A percentile compares a stretch with the other conserved stretches of the same genome.
Conservation (phyloP, 2,113 vertebrate genomes). For the Cryptoleucopteryx plumbea region DNA sequence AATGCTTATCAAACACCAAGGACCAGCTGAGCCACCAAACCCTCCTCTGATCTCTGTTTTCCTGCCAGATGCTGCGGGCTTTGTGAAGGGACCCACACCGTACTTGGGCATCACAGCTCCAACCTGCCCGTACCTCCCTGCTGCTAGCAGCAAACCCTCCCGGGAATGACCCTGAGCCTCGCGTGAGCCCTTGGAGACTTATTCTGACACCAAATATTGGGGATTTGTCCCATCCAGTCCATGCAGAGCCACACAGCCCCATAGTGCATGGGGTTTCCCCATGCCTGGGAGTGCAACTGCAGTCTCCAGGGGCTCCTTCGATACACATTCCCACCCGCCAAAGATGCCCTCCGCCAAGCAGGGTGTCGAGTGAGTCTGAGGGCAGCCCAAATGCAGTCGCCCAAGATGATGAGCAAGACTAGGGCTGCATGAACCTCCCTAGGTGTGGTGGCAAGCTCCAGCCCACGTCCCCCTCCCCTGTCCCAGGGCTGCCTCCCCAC, state of each 20-base stretch:
- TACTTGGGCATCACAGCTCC: not conserved
- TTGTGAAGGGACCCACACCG: fast-evolving
- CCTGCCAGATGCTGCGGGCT: fast-evolving
- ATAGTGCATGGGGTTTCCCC: fast-evolving
- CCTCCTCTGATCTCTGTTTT: not conserved
- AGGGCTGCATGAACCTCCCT: not conserved
- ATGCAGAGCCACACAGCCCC: not conserved
- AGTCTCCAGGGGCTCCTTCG: not conserved
- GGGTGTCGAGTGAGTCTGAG: not conserved
- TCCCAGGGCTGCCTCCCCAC: not conserved
- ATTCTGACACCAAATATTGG: not conserved
- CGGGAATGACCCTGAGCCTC: not conserved
- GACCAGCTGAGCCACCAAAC: not conserved
- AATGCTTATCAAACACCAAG: not conserved
- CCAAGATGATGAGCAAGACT: not conserved
- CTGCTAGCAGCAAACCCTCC: not conserved
- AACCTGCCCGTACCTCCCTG: not conserved
- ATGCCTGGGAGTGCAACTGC: not conserved
- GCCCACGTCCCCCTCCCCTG: not conserved
- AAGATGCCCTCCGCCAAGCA: not conserved
- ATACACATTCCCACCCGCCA: too few species aligned
- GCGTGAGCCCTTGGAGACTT: fast-evolving
- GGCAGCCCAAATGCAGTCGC: not conserved
- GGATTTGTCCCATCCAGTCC: not conserved
- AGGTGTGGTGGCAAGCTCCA: not conserved